Percentiles rank a stretch among this genome's conserved stretches.
Conservation (phyloP, 2,888 invertebrate species). For the Catotricha subobsoleta region DNA sequence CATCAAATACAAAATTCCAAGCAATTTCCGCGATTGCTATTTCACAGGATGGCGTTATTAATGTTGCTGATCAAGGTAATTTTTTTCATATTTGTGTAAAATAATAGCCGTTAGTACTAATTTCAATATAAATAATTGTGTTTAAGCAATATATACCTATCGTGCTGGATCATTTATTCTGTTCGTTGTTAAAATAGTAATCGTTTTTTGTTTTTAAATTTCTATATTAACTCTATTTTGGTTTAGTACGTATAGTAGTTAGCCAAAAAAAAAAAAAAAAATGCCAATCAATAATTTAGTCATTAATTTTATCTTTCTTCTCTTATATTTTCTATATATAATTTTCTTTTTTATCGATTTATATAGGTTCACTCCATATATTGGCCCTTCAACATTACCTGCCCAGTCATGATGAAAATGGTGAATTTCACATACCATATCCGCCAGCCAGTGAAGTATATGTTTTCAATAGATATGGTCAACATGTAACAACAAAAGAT, state of each 20-base stretch:
- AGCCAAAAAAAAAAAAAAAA: too few relatives aligned
- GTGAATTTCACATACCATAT: slow-evolving; percentile 84
- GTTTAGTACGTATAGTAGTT: too few relatives aligned
- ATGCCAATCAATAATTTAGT: too few relatives aligned
- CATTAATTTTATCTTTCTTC: not conserved
- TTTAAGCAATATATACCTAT: too few relatives aligned
- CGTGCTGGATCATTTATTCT: not conserved
- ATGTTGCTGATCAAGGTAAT: slow-evolving; percentile 85
- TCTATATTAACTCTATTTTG: too few relatives aligned
- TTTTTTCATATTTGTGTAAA: not conserved
- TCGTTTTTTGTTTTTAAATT: too few relatives aligned
- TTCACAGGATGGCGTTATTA: slow-evolving; percentile 87
- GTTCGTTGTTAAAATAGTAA: too few relatives aligned
- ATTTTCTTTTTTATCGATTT: too few relatives aligned
- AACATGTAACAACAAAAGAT: slow-evolving; percentile 88
- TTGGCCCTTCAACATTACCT: slow-evolving; percentile 71
- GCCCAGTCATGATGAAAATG: slow-evolving; percentile 71
- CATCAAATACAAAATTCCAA: slow-evolving; percentile 79
- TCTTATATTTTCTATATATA: not conserved
- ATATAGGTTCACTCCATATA: slow-evolving; percentile 59
- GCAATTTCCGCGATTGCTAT: slow-evolving; percentile 80
- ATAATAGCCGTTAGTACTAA: not conserved
- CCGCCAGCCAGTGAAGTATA: slow-evolving; percentile 87
- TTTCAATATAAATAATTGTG: too few relatives aligned
- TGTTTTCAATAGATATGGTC: slow-evolving; percentile 86